Percentiles rank a stretch among this genome's conserved stretches.
Evolutionary conservation across 2,113 vertebrate species (phyloP).

Genomic region (Pachyramphus minor): DNA sequence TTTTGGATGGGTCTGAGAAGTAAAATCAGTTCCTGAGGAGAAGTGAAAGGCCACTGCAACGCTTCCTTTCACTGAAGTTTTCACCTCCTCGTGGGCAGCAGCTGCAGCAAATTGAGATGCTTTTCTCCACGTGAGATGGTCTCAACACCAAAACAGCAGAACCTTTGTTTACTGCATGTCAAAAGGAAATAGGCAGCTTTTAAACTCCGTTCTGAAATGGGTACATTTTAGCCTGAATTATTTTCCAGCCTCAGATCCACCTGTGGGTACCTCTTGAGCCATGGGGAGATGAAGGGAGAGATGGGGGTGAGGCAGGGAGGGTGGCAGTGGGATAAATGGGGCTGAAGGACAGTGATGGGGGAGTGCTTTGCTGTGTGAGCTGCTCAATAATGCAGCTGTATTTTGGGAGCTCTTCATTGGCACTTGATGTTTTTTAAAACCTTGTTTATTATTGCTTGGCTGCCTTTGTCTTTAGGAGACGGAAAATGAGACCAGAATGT

Average conservation of each 20-base stretch:
- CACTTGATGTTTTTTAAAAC: neutral
- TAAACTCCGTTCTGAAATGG: neutral
- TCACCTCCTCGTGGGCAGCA: accelerated
- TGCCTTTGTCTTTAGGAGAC: neutral
- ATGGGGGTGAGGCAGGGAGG: accelerated
- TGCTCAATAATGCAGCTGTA: neutral
- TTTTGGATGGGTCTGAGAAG: neutral
- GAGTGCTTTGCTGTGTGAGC: neutral
- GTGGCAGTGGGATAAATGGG: neutral
- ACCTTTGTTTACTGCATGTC: neutral
- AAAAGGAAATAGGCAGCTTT: neutral
- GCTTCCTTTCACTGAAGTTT: neutral
- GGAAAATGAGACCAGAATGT: neutral
- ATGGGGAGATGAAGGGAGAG: neutral
- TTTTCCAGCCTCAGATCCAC: neutral
- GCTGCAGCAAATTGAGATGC: neutral
- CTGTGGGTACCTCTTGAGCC: accelerated
- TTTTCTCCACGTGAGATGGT: accelerated
- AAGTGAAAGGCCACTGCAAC: neutral
- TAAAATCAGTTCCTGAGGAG: neutral
- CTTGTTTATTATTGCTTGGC: neutral
- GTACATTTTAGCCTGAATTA: neutral
- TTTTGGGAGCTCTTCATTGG: neutral
- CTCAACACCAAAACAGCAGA: accelerated
- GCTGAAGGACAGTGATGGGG: neutral